phyloP scores from a whole-genome alignment of 2,888 invertebrate genomes.

The Temnothorax rugatulus region DNA sequence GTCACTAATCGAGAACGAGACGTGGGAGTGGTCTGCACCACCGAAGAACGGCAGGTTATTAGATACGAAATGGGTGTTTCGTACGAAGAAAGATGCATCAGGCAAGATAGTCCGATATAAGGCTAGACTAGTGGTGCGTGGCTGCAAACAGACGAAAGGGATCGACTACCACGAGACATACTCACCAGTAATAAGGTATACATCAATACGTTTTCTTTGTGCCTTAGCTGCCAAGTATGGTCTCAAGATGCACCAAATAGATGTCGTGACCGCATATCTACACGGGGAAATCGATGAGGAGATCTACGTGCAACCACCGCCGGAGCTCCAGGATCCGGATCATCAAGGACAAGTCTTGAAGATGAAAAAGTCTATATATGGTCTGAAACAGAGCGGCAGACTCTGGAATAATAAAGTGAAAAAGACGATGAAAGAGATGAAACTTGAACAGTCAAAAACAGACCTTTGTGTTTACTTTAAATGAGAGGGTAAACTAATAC shows the following conservation, averaged over 20 bases:
- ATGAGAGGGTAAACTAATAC: neutral
- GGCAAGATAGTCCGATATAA: neutral
- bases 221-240: neutral
- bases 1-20: neutral
- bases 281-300: neutral
- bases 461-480: neutral
- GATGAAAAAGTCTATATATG: neutral
- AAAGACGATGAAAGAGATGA: neutral
- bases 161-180: neutral
- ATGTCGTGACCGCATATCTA: neutral
- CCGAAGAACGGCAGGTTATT: neutral
- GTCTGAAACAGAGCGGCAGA: neutral
- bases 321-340: too few relatives aligned
- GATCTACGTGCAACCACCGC: slow-evolving; percentile 3
- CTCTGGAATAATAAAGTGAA: neutral
- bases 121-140: neutral
- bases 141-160: neutral
- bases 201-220: neutral
- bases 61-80: neutral
- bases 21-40: neutral
- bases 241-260: neutral
- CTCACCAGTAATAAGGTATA: neutral
- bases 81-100: neutral
- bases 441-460: neutral
- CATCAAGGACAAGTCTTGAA: too few relatives aligned